Evolutionary conservation across 2,113 vertebrate species (phyloP), one percentile per base, ranked within the genome.

Genomic region (Syrrhaptes paradoxus): DNA sequence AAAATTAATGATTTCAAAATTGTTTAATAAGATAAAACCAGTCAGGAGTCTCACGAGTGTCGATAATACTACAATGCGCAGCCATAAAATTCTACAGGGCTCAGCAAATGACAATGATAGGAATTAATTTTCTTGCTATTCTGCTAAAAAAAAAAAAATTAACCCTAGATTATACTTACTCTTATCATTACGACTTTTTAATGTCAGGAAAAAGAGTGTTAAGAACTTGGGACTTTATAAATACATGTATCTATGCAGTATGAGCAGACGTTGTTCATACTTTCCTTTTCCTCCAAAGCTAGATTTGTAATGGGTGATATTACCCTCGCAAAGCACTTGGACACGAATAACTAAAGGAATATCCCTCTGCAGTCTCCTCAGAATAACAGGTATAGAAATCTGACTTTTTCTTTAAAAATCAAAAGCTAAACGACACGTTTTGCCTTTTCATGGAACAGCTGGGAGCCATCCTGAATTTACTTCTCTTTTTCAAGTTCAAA

Each of bases 1-100:
- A 98, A 98, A 98, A 98, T 98, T 98, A 98, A 98, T 98, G 97
- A 97, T 97, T 98, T 98, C 97, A 98, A 98, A 98, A 98, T 98
- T 98, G 97, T 98, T 98, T 98, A 98, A 98, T 98, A 98, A 98
- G 97, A 98, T 97, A 97, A 97, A 98, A 95, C 95, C 98, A 97
- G 96, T 92, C 93, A 98, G 96, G 91, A 98, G 96, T 98, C 98
- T 98, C 98, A 75, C 95, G 96, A 98, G 97, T 97, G 96, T 97
- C 96, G 58, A 45, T 81, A 92, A 94, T 68, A 71, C 36, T 95
- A 90, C 96, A 96, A 96, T 92, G 84, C 92, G 90, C 94, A 95
- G 95, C 94, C 95, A 98, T 98, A 98, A 98, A 98, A 98, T 97
- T 95, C 95, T 94, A 97, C 83, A 94, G 91, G 72, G 87, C 93